Base-by-base conservation (phyloP, 2,888 invertebrate species). In the Lottia gigantea region DNA sequence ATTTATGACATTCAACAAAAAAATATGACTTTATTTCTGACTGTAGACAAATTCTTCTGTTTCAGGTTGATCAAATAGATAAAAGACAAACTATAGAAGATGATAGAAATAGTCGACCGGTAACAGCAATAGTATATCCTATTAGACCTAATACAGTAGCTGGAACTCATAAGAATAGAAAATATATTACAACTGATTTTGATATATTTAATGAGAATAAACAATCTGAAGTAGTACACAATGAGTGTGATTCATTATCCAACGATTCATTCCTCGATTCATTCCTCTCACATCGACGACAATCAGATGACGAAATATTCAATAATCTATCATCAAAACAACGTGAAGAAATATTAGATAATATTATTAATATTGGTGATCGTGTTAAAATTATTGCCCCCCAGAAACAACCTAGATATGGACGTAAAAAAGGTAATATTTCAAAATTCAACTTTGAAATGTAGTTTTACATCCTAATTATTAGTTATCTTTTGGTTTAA, bases 361-460 rank as follows among this genome's bases (percentile, higher is more conserved):
- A 80, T 2, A 78, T 80, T 71, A 74, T 85, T 3, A 75, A 80
- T 46, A 71, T 80, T 46, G 85, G 85, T 1, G 82, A 84, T 71
- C 64, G 85, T 26, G 82, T 83, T n/a, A 67, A 80, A 46, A 74
- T 82, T 62, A 80, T 72, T 47, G 73, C 80, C 40, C 74, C 79
- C 1, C 82, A 83, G 73, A 83, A 83, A 76, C 80, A 82, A 25
- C 82, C 82, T 8, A 77, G 75, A 74, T 83, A 83, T 72, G 83
- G 83, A 49, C 78, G 77, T 68, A 82, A 80, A 74, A 82, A 78
- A 76, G 79, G 84, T 84, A 74, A 73, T 77, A 11, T 40, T 40
- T 40, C 7, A 40, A 11, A 40, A 40, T 40, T 2, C 31, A 31
- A 4, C 31, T n/a, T 31, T 31, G 31, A 3, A 31, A 31, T 40